Percentiles rank a stretch among this genome's conserved stretches.
These are phyloP conservation scores for Trichonephila clavipes DNA, from an alignment of 1,140 invertebrate species.

Conservation along the genomic window DNA sequence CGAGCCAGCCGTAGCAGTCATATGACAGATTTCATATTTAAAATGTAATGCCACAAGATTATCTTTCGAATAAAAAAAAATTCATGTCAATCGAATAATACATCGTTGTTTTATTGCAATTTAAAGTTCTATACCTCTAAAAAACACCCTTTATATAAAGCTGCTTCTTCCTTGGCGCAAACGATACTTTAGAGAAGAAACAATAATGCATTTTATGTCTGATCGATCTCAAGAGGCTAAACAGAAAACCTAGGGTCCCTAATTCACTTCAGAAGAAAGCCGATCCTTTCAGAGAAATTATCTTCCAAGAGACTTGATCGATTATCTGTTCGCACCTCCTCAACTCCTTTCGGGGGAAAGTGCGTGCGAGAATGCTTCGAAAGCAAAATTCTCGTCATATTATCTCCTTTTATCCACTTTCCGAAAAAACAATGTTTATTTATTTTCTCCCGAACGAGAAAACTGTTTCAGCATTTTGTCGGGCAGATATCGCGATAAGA, in stretches of 20 bases:
- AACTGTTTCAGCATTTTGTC: background rate
- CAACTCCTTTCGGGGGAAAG: background rate
- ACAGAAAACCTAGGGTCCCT: background rate
- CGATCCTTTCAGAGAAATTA: background rate
- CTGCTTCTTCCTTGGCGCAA: too few relatives aligned
- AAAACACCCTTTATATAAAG: too few relatives aligned
- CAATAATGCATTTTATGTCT: background rate
- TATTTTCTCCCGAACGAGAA: background rate
- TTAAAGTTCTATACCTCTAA: too few relatives aligned
- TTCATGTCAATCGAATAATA: too few relatives aligned
- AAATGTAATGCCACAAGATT: too few relatives aligned
- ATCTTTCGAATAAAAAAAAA: too few relatives aligned
- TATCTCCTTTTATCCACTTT: background rate
- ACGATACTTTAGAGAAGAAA: too few relatives aligned
- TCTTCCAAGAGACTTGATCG: background rate
- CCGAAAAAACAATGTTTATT: background rate
- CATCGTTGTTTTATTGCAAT: too few relatives aligned
- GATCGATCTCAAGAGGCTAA: background rate
- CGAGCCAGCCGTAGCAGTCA: too few relatives aligned
- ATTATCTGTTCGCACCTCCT: conserved; percentile 10
- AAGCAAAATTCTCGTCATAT: background rate
- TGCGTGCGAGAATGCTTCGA: background rate
- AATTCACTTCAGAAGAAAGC: background rate
- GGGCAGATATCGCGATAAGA: too few relatives aligned
- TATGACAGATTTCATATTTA: too few relatives aligned